These are phyloP conservation scores for Holacanthus passer DNA, from an alignment of 2,113 vertebrate species.

Conservation along the genomic window DNA sequence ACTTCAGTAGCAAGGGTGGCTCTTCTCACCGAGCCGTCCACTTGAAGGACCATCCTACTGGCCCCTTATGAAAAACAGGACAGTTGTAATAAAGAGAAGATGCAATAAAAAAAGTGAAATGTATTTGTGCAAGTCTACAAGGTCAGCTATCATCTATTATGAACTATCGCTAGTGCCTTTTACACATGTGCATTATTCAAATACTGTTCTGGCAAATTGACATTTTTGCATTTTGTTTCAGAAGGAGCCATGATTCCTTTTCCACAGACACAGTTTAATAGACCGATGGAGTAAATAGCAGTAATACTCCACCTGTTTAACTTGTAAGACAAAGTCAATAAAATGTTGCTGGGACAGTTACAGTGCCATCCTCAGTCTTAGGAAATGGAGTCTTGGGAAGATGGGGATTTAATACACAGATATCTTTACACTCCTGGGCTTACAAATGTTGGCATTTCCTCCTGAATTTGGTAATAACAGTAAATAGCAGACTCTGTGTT, in stretches of 20 bases:
- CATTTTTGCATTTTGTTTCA: slow-evolving; percentile 17
- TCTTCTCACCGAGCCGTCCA: slow-evolving; percentile 4
- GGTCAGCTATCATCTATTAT: not conserved
- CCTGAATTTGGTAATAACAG: not conserved
- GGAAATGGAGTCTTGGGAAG: not conserved
- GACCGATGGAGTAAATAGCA: not conserved
- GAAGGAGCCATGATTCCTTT: not conserved
- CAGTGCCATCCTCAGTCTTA: not conserved
- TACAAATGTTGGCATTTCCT: slow-evolving; percentile 4
- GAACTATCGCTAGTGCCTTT: not conserved
- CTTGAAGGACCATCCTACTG: not conserved
- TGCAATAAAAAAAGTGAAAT: not conserved
- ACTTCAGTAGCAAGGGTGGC: not conserved
- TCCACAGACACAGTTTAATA: not conserved
- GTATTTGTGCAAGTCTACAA: not conserved
- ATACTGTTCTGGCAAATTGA: not conserved
- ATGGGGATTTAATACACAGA: not conserved
- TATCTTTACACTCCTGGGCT: not conserved
- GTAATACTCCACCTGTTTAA: slow-evolving; percentile 15
- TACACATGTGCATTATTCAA: not conserved
- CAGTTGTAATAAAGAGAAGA: not conserved
- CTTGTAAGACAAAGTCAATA: slow-evolving; percentile 17
- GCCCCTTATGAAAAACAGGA: not conserved
- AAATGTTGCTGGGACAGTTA: not conserved
- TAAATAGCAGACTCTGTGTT: slow-evolving; percentile 11